Evolutionary conservation across 2,113 vertebrate genomes (phyloP).

Genomic region (Plecotus auritus): DNA sequence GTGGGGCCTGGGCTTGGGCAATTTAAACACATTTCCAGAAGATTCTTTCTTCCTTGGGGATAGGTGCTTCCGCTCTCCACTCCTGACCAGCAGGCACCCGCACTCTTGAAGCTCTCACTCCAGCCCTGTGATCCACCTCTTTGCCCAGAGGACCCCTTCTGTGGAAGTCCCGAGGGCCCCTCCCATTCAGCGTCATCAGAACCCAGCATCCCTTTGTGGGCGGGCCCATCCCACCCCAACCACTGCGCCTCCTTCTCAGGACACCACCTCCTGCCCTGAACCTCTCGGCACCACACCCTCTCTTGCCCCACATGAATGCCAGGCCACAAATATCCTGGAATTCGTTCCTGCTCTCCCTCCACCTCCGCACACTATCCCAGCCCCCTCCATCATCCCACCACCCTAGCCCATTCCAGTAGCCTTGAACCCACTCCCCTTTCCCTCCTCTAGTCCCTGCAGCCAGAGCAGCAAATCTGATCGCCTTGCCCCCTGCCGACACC

Average conservation of each 20-base stretch:
- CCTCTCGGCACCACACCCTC: background rate
- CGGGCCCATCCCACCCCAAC: too few relatives aligned
- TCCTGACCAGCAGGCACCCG: background rate
- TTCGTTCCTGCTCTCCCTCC: fast-evolving
- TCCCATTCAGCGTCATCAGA: too few relatives aligned
- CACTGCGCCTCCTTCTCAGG: background rate
- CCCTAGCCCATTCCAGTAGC: fast-evolving
- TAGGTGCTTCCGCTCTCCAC: too few relatives aligned
- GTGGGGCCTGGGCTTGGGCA: background rate
- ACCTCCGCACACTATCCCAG: fast-evolving
- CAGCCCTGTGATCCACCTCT: background rate
- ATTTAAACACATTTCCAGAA: background rate
- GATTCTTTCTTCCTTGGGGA: background rate
- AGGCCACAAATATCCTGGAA: fast-evolving
- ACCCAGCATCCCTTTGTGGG: background rate
- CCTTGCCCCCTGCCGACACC: fast-evolving
- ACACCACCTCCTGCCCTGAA: background rate
- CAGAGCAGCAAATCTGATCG: background rate
- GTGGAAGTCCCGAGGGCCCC: background rate
- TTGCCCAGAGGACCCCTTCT: background rate
- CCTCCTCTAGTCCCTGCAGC: background rate
- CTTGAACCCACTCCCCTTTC: fast-evolving
- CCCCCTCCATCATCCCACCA: too few relatives aligned
- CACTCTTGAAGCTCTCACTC: fast-evolving
- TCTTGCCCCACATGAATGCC: background rate